Conservation (phyloP, 2,888 invertebrate species). For the Lasiommata megera region DNA sequence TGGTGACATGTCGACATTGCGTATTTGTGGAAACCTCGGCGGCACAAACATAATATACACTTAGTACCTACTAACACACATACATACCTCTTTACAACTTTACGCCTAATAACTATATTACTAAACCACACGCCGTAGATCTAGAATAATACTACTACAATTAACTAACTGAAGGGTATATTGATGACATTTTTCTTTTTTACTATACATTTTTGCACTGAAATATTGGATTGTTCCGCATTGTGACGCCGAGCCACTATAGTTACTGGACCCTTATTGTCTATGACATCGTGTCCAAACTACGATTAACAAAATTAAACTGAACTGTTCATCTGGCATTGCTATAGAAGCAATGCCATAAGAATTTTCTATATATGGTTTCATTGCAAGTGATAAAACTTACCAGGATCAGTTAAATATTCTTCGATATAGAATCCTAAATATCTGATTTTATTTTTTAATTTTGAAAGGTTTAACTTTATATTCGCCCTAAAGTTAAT, state of each 20-base stretch:
- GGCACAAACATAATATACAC: slow-evolving; percentile 35
- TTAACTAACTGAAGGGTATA: neutral
- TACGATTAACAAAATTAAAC: neutral
- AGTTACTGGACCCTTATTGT: neutral
- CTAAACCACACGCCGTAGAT: slow-evolving; percentile 4
- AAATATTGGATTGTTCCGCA: neutral
- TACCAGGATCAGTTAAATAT: no score
- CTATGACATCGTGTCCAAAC: neutral
- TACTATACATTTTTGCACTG: neutral
- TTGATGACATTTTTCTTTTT: neutral
- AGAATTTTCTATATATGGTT: no score
- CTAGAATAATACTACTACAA: neutral
- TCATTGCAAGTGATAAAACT: no score
- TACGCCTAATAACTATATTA: neutral
- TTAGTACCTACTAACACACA: neutral
- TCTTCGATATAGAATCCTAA: no score
- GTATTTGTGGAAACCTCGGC: slow-evolving; percentile 48
- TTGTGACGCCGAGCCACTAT: slow-evolving; percentile 2
- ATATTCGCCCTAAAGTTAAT: no score
- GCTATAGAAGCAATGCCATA: no score
- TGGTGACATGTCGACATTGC: slow-evolving; percentile 56
- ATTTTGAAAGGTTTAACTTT: no score
- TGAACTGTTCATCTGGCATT: no score
- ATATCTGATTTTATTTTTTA: no score
- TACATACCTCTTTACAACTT: slow-evolving; percentile 4